Base-by-base conservation (phyloP, 2,113 vertebrate species). In the Eleginops maclovinus region DNA sequence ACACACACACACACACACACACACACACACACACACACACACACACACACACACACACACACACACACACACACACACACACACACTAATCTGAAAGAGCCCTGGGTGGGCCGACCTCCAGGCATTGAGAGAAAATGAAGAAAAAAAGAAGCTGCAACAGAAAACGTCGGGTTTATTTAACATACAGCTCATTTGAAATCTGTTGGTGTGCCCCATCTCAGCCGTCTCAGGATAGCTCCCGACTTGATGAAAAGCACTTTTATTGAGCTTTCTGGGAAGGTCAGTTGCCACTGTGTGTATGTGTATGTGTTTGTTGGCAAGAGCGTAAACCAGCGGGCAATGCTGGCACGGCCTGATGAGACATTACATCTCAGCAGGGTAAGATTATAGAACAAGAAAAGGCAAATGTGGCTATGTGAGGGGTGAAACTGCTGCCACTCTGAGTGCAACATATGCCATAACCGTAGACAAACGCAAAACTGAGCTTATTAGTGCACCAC, bases 101-200 rank as follows among this genome's bases (percentile, higher is more conserved):
- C 46, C 63, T 83, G 83, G 82, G 85, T 80, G 76, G 83, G 84
- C 82, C 51, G 21, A 77, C 72, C 50, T 85, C 67, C 59, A 68
- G 78, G 64, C 67, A 70, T 17, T 77, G 71, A 83, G 81, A 78
- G 63, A 81, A 84, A 81, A 86, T 60, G 84, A 80, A 71, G 65
- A 3, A 36, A 60, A 87, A 91, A 84, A 68, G 56, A 85, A 81
- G 68, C 86, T 46, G 67, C 85, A 86, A 84, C 87, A 81, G 83
- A 93, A 86, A 84, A 87, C 69, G 75, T 77, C 83, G 81, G 78
- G 79, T 90, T 92, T 93, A 88, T 91, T 94, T 93, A 89, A 92
- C 89, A 88, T 88, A 78, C 69, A 80, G 88, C 91, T 94, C 89
- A 94, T 94, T 94, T 90, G 90, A 91, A 94, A 93, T 93, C 92